These are phyloP conservation scores for Discoglossus pictus DNA, from an alignment of 2,797 vertebrate species.

Conservation along the genomic window DNA sequence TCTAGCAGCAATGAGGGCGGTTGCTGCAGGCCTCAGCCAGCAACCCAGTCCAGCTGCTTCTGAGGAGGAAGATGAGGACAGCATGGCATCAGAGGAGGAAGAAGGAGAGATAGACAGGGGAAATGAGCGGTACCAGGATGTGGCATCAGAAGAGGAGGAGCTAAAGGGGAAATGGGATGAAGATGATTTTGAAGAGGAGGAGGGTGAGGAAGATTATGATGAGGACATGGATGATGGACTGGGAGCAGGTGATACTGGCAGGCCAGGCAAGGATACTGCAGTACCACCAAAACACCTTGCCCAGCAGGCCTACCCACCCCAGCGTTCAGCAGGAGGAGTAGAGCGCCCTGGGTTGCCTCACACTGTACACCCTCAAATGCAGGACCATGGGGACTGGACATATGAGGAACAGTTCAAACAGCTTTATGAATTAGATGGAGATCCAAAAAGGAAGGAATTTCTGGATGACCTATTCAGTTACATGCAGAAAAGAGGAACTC, in stretches of 20 bases:
- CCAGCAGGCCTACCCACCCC: conserved; percentile 77
- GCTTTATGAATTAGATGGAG: conserved; percentile 92
- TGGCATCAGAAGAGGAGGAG: conserved; percentile 67
- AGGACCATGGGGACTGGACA: conserved; percentile 95
- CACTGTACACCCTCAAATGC: conserved; percentile 71
- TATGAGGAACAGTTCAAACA: conserved; percentile 98
- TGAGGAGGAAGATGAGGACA: conserved; percentile 71
- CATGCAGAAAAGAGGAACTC: conserved; percentile 97
- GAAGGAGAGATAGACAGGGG: conserved; percentile 72
- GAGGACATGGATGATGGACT: conserved; percentile 67
- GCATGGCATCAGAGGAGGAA: conserved; percentile 77
- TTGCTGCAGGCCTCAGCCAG: conserved; percentile 84
- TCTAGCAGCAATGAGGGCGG: conserved; percentile 90
- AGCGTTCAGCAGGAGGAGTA: conserved; percentile 69
- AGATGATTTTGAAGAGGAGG: conserved; percentile 89
- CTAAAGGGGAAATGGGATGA: conserved; percentile 91
- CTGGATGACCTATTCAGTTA: conserved; percentile 92
- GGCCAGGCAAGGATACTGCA: conserved; percentile 73
- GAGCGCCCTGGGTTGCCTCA: conserved; percentile 75
- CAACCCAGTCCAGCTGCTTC: conserved; percentile 80
- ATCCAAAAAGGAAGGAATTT: conserved; percentile 92
- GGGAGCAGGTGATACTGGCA: conserved; percentile 68
- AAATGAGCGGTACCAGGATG: conserved; percentile 56
- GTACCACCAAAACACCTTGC: conserved; percentile 81
- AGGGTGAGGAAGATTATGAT: conserved; percentile 75